Evolutionary conservation across 92 coral and sea anemone genomes (phyloP).

Genomic region (Umimayanthus kanabou): DNA sequence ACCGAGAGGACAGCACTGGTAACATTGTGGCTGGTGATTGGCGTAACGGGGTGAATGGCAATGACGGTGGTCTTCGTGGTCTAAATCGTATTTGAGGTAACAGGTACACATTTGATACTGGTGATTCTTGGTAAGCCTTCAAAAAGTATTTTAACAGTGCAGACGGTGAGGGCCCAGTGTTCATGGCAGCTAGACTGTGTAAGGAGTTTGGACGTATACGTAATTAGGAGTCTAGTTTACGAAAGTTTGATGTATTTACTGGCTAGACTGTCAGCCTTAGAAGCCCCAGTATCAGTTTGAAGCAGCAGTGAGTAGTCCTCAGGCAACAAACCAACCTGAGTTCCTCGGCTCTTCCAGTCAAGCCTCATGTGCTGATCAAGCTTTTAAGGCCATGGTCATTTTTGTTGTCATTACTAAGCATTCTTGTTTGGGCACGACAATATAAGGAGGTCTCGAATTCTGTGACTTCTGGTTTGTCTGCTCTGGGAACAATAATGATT

Average conservation of each 20-base stretch:
- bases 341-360: too few species aligned
- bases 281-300: too few species aligned
- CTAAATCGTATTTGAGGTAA: conserved; percentile 21
- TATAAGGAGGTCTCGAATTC: background rate
- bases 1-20: conserved; percentile 30
- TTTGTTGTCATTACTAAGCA: background rate
- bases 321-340: too few species aligned
- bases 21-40: conserved; percentile 27
- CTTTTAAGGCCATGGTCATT: too few species aligned
- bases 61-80: conserved; percentile 5
- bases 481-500: background rate
- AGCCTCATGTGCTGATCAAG: too few species aligned
- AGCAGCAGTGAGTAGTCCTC: too few species aligned
- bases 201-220: conserved; percentile 15
- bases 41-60: background rate
- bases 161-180: conserved; percentile 17
- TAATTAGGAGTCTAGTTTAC: conserved; percentile 20
- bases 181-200: conserved; percentile 24
- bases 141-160: conserved; percentile 17
- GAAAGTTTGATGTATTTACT: background rate
- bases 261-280: too few species aligned
- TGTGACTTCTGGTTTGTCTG: conserved; percentile 1
- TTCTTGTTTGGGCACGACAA: background rate
- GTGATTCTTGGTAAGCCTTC: conserved; percentile 6
- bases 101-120: conserved; percentile 31